Evolutionary conservation across 1,140 invertebrate genomes (phyloP).

Genomic region (Eriosoma lanigerum): DNA sequence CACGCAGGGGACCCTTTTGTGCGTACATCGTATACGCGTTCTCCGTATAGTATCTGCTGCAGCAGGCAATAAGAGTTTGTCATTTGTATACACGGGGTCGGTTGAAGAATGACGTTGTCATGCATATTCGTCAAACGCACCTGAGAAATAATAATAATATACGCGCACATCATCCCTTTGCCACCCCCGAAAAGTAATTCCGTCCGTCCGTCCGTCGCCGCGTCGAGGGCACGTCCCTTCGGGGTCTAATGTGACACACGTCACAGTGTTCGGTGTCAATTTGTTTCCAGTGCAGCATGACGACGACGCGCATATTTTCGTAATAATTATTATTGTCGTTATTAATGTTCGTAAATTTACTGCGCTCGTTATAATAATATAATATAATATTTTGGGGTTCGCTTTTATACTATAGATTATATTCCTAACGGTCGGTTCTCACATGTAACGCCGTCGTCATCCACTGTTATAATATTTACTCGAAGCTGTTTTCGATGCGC

Average conservation of each 20-base stretch:
- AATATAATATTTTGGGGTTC: conserved; percentile 5
- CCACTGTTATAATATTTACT: too few relatives aligned
- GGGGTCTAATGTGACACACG: conserved; percentile 47
- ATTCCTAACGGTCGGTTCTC: conserved; percentile 43
- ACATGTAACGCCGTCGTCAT: background rate
- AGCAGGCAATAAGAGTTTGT: conserved; percentile 35
- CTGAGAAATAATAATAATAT: conserved; percentile 42
- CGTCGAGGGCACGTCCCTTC: too few relatives aligned
- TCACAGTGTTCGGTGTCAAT: conserved; percentile 48
- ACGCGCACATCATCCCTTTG: background rate
- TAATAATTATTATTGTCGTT: conserved; percentile 49
- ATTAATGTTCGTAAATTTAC: conserved; percentile 51
- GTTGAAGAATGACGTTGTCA: conserved; percentile 50
- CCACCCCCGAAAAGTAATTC: too few relatives aligned
- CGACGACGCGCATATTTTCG: conserved; percentile 51
- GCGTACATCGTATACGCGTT: too few relatives aligned
- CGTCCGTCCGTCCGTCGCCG: too few relatives aligned
- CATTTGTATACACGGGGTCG: conserved; percentile 48
- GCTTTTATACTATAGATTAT: background rate
- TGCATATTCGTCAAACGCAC: conserved; percentile 51
- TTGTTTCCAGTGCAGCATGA: conserved; percentile 41
- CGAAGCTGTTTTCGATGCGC: background rate
- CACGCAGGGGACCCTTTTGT: background rate
- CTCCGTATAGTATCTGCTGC: too few relatives aligned
- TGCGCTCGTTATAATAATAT: background rate